phyloP scores from a whole-genome alignment of 2,113 vertebrate species.

The Mola mola region DNA sequence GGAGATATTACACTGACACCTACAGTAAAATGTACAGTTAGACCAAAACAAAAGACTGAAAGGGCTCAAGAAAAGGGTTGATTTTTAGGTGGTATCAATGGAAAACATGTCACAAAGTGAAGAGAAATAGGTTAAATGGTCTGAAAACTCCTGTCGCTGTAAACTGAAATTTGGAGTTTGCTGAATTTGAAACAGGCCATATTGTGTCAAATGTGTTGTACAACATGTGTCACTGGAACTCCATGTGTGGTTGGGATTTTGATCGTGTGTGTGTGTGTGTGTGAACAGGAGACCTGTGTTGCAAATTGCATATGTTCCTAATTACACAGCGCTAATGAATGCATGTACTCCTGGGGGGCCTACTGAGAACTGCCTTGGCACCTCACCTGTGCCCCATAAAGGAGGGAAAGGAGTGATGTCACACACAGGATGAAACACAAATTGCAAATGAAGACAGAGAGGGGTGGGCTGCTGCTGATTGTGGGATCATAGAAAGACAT shows the following conservation, averaged over 20 bases:
- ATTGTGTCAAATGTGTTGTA: neutral
- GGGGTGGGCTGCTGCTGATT: conserved; percentile 11
- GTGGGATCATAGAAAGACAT: conserved; percentile 18
- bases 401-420: conserved; percentile 15
- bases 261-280: conserved; percentile 40
- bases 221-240: conserved; percentile 19
- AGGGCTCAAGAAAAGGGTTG: neutral
- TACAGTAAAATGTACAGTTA: neutral
- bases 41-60: neutral
- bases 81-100: too few relatives aligned
- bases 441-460: conserved; percentile 20
- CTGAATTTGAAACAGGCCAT: conserved; percentile 16
- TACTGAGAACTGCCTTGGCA: conserved; percentile 50
- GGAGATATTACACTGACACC: too few relatives aligned
- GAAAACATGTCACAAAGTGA: too few relatives aligned
- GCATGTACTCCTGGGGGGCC: conserved; percentile 70
- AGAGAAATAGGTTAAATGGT: too few relatives aligned
- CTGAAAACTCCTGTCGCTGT: too few relatives aligned
- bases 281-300: conserved; percentile 39
- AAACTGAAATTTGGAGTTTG: too few relatives aligned
- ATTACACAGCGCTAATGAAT: conserved; percentile 81
- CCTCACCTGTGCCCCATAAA: conserved; percentile 27
- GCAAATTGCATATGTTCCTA: conserved; percentile 79
- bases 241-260: conserved; percentile 17
- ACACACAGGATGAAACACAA: conserved; percentile 22